These are phyloP conservation scores for Glaucidium brasilianum DNA, from an alignment of 2,113 vertebrate genomes.

Conservation along the genomic window DNA sequence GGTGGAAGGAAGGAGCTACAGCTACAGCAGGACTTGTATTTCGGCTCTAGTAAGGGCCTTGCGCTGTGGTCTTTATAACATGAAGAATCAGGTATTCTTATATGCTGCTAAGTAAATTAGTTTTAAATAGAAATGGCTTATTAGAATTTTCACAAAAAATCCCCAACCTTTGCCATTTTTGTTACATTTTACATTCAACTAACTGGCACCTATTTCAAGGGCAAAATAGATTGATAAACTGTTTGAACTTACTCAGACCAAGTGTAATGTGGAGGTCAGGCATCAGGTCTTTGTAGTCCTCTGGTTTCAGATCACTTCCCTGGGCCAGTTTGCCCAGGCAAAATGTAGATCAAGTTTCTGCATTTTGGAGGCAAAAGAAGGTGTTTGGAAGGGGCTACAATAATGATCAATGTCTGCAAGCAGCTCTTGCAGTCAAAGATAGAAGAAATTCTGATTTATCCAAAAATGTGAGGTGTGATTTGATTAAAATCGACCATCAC, in stretches of 20 bases:
- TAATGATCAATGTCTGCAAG: background rate
- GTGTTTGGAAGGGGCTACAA: background rate
- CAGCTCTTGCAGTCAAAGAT: background rate
- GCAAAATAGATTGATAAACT: background rate
- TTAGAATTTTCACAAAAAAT: background rate
- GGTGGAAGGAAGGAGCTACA: background rate
- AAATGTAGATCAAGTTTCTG: background rate
- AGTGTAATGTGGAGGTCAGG: background rate
- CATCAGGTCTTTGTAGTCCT: background rate
- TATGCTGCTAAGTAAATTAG: background rate
- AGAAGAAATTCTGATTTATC: background rate
- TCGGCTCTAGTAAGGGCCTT: background rate
- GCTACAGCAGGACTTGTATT: background rate
- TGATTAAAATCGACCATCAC: background rate
- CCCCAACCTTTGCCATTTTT: background rate
- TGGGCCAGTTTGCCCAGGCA: background rate
- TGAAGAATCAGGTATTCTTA: background rate
- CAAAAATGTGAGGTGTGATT: background rate
- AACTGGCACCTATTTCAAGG: background rate
- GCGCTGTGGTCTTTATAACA: background rate
- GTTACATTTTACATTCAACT: background rate
- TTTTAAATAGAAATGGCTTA: background rate
- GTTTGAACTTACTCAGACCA: background rate
- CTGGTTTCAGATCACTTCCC: background rate
- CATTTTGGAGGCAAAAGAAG: background rate